Percentiles rank a stretch among this genome's conserved stretches.
Evolutionary conservation across 2,113 vertebrate species (phyloP).

Genomic region (Circaetus cinerascens): DNA sequence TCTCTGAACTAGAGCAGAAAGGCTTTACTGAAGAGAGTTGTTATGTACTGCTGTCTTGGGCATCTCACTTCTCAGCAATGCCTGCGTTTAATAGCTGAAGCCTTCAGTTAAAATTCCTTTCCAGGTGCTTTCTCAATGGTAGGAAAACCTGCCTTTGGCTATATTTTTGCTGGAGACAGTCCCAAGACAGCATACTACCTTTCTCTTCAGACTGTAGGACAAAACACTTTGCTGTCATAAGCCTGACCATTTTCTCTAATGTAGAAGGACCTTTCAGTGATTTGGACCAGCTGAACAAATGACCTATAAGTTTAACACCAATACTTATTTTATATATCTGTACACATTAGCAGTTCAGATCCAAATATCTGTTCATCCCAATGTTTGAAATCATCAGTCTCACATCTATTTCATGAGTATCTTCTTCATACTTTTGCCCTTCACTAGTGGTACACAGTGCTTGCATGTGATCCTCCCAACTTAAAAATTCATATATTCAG

Average conservation of each 20-base stretch:
- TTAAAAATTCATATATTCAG: conserved; percentile 25
- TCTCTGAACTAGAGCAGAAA: not conserved
- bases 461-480: not conserved
- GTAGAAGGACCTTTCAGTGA: not conserved
- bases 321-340: not conserved
- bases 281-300: not conserved
- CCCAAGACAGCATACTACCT: not conserved
- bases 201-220: not conserved
- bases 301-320: not conserved
- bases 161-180: not conserved
- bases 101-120: not conserved
- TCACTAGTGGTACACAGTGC: not conserved
- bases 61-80: not conserved
- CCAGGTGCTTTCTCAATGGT: not conserved
- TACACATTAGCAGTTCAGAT: not conserved
- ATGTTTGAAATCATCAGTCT: not conserved
- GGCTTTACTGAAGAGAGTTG: not conserved
- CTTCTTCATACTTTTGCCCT: not conserved
- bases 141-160: not conserved
- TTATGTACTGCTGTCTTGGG: not conserved
- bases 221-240: not conserved
- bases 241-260: not conserved
- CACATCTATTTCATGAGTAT: accelerated
- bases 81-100: not conserved
- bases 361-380: not conserved